Base-by-base conservation (phyloP, 2,888 invertebrate species). In the Theristus sp. region DNA sequence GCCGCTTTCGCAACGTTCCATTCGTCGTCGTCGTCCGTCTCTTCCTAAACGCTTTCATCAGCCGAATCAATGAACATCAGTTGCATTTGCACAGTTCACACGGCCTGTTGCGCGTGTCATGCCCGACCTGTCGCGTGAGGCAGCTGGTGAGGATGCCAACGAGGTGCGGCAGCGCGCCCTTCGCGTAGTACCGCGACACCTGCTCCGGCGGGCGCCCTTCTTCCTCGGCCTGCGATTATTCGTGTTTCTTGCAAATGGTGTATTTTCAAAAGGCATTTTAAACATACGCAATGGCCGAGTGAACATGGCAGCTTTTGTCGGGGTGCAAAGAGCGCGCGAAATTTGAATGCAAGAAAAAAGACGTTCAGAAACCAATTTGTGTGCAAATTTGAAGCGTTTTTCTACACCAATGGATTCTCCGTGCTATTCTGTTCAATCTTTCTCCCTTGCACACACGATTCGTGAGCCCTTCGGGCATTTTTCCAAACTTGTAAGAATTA, bases 1-100 rank as follows among this genome's bases (percentile, higher is more conserved):
- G 98, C 91, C 1, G 99, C 94, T 79, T 99, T 99, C 67, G 91
- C 88, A 0, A 98, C 98, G 77, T 93, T 96, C 98, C 98, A 99
- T 70, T 93, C 94, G 72, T 96, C 89, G 75, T 98, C 96, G 76
- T 98, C 94, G 73, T 98, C 96, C 68, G 85, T 83, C 74, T 98
- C 94, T 73, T 79, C 78, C 73, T 76, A 65, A 24, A 56, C 17
- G 38, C 10, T 38, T 17, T 13, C 38, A 38, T 38, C 17, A n/a
- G n/a, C n/a, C n/a, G n/a, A n/a, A n/a, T n/a, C n/a, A n/a, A n/a
- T n/a, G n/a, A n/a, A n/a, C n/a, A n/a, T n/a, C n/a, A n/a, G n/a
- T n/a, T n/a, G n/a, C n/a, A n/a, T n/a, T n/a, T n/a, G n/a, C n/a
- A n/a, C n/a, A n/a, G n/a, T n/a, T n/a, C n/a, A n/a, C 10, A 38